Evolutionary conservation across 2,888 invertebrate genomes (phyloP).

Genomic region (Ochropleura plecta): DNA sequence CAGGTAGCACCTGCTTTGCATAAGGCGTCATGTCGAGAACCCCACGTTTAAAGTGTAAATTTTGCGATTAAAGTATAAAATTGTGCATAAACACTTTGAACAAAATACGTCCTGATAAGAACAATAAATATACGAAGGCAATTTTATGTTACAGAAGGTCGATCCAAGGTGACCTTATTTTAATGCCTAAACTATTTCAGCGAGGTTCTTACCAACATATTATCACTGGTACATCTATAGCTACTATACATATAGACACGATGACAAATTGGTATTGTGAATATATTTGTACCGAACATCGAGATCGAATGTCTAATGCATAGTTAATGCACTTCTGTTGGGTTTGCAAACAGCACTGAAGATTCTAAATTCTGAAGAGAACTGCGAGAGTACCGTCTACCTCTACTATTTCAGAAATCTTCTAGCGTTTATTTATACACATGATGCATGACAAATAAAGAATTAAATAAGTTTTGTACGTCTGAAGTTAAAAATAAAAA

Average conservation of each 20-base stretch:
- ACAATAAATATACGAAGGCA: constrained; percentile 76
- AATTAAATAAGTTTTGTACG: constrained; percentile 52
- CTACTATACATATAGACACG: constrained; percentile 35
- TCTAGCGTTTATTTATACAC: constrained; percentile 48
- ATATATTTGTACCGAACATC: constrained; percentile 67
- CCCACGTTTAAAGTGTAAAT: constrained; percentile 87
- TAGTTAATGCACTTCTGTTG: constrained; percentile 69
- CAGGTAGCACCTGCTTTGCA: constrained; percentile 91
- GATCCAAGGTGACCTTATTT: constrained; percentile 80
- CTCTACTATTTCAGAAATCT: constrained; percentile 61
- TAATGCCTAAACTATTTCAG: constrained; percentile 54
- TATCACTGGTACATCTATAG: constrained; percentile 37
- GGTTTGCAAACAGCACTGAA: constrained; percentile 63
- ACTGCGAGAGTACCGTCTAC: constrained; percentile 43
- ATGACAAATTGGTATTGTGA: constrained; percentile 67
- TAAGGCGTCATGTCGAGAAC: constrained; percentile 89
- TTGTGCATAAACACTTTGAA: constrained; percentile 82
- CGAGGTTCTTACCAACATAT: constrained; percentile 41
- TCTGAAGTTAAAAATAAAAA: constrained; percentile 64
- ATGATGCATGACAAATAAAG: constrained; percentile 24
- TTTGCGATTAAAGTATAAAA: constrained; percentile 88
- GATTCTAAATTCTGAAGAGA: constrained; percentile 64
- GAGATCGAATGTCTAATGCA: constrained; percentile 69
- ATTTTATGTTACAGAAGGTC: constrained; percentile 75
- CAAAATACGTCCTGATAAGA: constrained; percentile 81